These are phyloP conservation scores for Perca flavescens DNA, from an alignment of 2,113 vertebrate species.

Conservation along the genomic window DNA sequence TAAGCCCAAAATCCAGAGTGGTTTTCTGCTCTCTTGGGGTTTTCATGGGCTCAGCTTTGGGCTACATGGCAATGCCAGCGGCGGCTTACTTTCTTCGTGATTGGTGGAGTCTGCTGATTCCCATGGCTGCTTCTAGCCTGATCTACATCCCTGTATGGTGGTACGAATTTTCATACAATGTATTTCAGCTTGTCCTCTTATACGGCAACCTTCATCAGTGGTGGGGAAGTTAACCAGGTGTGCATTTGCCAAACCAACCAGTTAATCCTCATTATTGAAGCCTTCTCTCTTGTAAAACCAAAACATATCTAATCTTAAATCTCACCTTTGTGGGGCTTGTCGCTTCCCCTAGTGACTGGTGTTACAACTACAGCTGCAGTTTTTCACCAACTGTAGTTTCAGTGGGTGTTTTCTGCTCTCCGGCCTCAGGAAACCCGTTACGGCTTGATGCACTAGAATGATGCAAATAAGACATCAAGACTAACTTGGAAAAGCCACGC, in stretches of 20 bases:
- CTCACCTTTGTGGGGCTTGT: not conserved
- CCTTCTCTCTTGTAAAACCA: not conserved
- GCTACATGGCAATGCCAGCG: constrained; percentile 90
- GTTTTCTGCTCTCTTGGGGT: constrained; percentile 89
- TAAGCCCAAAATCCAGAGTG: constrained; percentile 86
- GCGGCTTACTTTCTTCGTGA: constrained; percentile 88
- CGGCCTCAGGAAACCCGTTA: no score
- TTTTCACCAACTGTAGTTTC: no score
- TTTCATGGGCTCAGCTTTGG: constrained; percentile 89
- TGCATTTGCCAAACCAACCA: not conserved
- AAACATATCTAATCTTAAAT: not conserved
- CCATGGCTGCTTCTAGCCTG: constrained; percentile 84
- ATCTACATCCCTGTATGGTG: constrained; percentile 90
- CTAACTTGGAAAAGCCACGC: no score
- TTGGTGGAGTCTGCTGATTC: constrained; percentile 88
- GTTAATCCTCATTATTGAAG: not conserved
- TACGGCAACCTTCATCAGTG: no score
- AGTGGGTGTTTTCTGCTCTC: no score
- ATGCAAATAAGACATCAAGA: no score
- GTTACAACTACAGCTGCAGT: no score
- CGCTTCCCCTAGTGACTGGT: no score
- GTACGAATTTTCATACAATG: constrained; percentile 79
- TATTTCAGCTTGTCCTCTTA: not conserved
- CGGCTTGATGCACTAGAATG: no score
- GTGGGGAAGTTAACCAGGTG: not conserved